phyloP scores from a whole-genome alignment of 2,113 vertebrate species.

The Neodon shergylaensis region DNA sequence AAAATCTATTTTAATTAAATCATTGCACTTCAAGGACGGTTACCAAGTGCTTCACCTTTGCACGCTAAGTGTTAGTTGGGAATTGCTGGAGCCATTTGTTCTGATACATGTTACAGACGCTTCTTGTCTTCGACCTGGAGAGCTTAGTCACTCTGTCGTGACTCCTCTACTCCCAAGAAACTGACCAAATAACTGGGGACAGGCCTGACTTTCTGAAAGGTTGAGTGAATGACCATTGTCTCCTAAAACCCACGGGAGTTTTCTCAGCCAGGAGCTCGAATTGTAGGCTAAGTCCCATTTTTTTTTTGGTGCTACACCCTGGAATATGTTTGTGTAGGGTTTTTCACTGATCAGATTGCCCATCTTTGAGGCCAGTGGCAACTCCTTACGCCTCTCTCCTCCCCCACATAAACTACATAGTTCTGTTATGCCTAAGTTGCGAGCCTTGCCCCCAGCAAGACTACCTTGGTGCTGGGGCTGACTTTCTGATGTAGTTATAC shows the following conservation, averaged over 20 bases:
- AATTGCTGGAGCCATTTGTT: slow-evolving; percentile 60
- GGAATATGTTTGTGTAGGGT: neutral
- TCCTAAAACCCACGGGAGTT: neutral
- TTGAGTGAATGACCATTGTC: neutral
- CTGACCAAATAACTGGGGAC: neutral
- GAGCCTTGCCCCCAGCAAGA: too few relatives aligned
- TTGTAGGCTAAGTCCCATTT: neutral
- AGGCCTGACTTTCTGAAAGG: neutral
- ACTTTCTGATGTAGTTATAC: too few relatives aligned
- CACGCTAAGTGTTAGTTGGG: slow-evolving; percentile 71
- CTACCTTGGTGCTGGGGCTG: too few relatives aligned
- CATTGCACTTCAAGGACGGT: slow-evolving; percentile 80
- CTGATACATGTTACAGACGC: slow-evolving; percentile 42
- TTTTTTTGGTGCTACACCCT: too few relatives aligned
- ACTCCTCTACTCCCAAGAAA: neutral
- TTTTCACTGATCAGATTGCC: neutral
- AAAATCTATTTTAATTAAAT: slow-evolving; percentile 85
- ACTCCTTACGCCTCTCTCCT: neutral
- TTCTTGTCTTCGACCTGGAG: neutral
- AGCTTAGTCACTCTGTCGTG: neutral
- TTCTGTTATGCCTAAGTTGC: too few relatives aligned
- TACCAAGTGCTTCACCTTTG: slow-evolving; percentile 74
- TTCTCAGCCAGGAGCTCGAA: neutral
- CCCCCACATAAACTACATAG: neutral
- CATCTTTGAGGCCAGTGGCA: neutral